Percentiles rank a stretch among this genome's conserved stretches.
These are phyloP conservation scores for Penaeus vannamei DNA, from an alignment of 1,140 invertebrate genomes.

Conservation along the genomic window DNA sequence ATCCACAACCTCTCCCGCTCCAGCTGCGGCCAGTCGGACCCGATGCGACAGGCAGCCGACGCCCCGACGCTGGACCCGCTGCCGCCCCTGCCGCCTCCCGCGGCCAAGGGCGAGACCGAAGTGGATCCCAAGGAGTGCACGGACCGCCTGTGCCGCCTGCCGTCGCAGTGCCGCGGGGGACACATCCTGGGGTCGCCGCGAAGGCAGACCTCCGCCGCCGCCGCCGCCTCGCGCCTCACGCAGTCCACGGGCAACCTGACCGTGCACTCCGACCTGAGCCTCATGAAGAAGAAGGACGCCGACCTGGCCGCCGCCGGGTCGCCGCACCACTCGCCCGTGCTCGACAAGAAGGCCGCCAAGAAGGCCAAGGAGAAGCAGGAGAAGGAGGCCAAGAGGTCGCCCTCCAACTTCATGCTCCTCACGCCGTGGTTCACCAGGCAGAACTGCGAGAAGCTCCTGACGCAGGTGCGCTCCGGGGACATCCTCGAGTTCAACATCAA, in stretches of 20 bases:
- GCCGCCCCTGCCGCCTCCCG: constrained; percentile 30
- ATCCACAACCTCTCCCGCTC: constrained; percentile 59
- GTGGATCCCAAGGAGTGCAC: constrained; percentile 60
- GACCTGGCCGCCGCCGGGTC: neutral
- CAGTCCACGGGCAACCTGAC: constrained; percentile 60
- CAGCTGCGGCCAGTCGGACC: constrained; percentile 49
- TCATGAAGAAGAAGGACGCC: constrained; percentile 56
- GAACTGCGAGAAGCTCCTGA: constrained; percentile 61
- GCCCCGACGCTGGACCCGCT: constrained; percentile 45
- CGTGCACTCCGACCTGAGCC: constrained; percentile 50
- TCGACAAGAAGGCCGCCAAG: constrained; percentile 61
- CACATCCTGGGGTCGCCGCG: constrained; percentile 54
- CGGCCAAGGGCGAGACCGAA: constrained; percentile 23
- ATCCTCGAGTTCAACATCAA: constrained; percentile 66
- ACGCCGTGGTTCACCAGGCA: constrained; percentile 63
- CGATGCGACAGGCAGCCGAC: constrained; percentile 50
- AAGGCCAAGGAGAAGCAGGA: constrained; percentile 62
- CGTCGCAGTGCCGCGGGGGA: constrained; percentile 52
- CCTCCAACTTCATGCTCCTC: constrained; percentile 66
- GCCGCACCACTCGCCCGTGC: constrained; percentile 32
- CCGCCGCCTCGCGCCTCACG: constrained; percentile 38
- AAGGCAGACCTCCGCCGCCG: constrained; percentile 25
- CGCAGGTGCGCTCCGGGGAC: constrained; percentile 57
- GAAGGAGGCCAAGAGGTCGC: constrained; percentile 59
- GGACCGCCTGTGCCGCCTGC: constrained; percentile 59